Percentiles rank a stretch among this genome's conserved stretches.
These are phyloP conservation scores for Mnemiopsis leidyi DNA, from an alignment of 37 sponge, comb jelly and placozoan genomes.

Conservation along the genomic window DNA sequence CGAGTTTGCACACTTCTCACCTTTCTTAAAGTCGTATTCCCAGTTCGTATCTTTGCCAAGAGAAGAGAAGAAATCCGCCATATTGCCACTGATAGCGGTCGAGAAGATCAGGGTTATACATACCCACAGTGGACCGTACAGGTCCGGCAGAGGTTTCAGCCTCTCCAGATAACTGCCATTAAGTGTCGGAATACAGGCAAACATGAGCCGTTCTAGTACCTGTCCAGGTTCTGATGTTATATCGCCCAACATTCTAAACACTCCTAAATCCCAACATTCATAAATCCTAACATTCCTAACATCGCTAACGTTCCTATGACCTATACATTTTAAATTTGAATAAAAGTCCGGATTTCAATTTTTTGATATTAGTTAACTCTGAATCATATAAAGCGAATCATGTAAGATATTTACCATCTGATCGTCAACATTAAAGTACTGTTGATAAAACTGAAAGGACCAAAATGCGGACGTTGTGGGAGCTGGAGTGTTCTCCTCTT, in stretches of 20 bases:
- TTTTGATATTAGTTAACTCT: too few species aligned
- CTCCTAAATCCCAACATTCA: too few species aligned
- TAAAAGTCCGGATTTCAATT: too few species aligned
- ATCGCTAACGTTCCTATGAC: too few species aligned
- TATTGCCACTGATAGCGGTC: slow-evolving; percentile 78
- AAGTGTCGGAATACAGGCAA: slow-evolving; percentile 70
- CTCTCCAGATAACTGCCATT: slow-evolving; percentile 65
- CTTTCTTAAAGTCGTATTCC: slow-evolving; percentile 61
- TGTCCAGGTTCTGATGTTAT: too few species aligned
- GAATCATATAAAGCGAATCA: too few species aligned
- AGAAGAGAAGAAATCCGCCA: slow-evolving; percentile 69
- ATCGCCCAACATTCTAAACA: too few species aligned
- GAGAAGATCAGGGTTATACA: slow-evolving; percentile 81
- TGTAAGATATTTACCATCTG: slow-evolving; percentile 29
- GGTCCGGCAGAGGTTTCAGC: slow-evolving; percentile 71
- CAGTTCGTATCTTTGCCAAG: slow-evolving; percentile 24
- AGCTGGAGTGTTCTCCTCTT: background rate
- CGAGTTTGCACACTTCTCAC: too few species aligned
- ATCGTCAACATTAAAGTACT: slow-evolving; percentile 76
- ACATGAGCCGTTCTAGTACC: slow-evolving; percentile 71
- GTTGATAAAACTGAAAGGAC: slow-evolving; percentile 79
- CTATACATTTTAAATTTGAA: too few species aligned
- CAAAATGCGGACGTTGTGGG: slow-evolving; percentile 61
- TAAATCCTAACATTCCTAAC: too few species aligned
- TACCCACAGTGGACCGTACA: slow-evolving; percentile 88